Evolutionary conservation across 2,113 vertebrate genomes (phyloP).

Genomic region (Grantiella picta): DNA sequence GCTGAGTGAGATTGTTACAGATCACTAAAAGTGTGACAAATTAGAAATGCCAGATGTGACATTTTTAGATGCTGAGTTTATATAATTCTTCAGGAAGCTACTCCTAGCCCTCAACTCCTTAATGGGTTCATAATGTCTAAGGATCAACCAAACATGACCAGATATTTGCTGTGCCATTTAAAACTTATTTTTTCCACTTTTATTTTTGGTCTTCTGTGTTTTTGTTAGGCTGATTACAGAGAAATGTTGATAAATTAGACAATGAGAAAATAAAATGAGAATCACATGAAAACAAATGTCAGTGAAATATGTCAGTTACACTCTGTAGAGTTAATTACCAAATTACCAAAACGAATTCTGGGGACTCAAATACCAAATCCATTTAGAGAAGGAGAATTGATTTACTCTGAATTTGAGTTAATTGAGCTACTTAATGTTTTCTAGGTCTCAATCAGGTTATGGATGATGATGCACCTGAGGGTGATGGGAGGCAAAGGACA

Average conservation of each 20-base stretch:
- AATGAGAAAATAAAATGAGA: background rate
- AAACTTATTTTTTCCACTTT: background rate
- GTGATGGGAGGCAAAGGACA: constrained; percentile 26
- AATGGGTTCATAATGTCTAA: background rate
- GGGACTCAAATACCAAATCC: background rate
- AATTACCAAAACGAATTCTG: background rate
- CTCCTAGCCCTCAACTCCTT: background rate
- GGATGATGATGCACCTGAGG: background rate
- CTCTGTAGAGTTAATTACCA: background rate
- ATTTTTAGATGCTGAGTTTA: background rate
- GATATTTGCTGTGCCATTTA: background rate
- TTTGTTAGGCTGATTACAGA: background rate
- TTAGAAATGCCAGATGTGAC: background rate
- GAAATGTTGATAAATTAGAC: background rate
- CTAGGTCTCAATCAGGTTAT: constrained; percentile 76
- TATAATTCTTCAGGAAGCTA: background rate
- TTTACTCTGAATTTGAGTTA: background rate
- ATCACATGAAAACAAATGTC: background rate
- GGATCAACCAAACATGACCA: background rate
- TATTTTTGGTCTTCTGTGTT: background rate
- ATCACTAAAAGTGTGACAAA: background rate
- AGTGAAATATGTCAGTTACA: background rate
- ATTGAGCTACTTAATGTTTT: background rate
- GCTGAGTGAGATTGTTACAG: background rate
- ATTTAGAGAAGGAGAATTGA: background rate